These are phyloP conservation scores for Blastomussa wellsi DNA, from an alignment of 92 coral and sea anemone species.

Conservation along the genomic window DNA sequence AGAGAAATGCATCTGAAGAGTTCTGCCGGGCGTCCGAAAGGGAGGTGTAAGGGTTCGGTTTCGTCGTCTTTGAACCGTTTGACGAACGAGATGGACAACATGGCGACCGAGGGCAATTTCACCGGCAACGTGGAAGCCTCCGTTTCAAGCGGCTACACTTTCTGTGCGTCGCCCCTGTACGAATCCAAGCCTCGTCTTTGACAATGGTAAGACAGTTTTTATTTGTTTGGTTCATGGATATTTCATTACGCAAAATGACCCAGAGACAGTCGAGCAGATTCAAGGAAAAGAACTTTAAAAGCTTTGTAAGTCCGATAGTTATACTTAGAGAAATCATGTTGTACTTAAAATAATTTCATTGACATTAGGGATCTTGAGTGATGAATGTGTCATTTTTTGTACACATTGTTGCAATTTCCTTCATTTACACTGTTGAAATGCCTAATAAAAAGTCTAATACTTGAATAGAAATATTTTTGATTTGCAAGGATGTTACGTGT, in stretches of 20 bases:
- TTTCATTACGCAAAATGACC: neutral
- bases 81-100: conserved; percentile 43
- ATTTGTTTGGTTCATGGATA: neutral
- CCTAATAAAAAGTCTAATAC: too few relatives aligned
- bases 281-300: too few relatives aligned
- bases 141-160: conserved; percentile 34
- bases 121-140: conserved; percentile 47
- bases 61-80: conserved; percentile 30
- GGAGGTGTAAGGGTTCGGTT: conserved; percentile 56
- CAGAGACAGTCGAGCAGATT: too few relatives aligned
- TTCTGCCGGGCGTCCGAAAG: conserved; percentile 78
- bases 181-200: conserved; percentile 99
- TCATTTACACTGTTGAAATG: too few relatives aligned
- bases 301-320: too few relatives aligned
- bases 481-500: too few relatives aligned
- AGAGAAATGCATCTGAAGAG: conserved; percentile 81
- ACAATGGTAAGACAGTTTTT: conserved; percentile 70
- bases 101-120: conserved; percentile 40
- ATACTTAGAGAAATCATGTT: too few relatives aligned
- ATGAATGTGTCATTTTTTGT: too few relatives aligned
- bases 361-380: too few relatives aligned
- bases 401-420: too few relatives aligned
- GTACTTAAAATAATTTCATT: too few relatives aligned
- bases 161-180: conserved; percentile 76
- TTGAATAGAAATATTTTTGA: too few relatives aligned